Base-by-base conservation (phyloP, 2,797 vertebrate genomes). In the Lagorchestes hirsutus region DNA sequence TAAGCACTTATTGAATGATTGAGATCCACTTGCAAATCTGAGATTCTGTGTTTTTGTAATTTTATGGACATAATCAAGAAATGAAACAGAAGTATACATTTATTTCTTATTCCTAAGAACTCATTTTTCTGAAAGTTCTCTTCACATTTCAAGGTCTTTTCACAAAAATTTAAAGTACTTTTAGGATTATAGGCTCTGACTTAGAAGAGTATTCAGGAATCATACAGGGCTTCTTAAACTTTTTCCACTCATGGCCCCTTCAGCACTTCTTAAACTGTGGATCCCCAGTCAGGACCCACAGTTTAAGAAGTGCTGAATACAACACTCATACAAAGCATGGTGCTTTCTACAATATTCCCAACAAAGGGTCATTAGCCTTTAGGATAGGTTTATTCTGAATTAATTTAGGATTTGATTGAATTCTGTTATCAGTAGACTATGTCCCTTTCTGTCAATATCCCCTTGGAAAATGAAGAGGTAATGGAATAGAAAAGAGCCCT, bases 391-490 rank as follows among this genome's bases (percentile, higher is more conserved):
- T 82, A 46, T 22, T 46, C 74, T 82, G 74, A 46, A 27, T 82
- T 82, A 34, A 52, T 91, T 34, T 29, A 91, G 5, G 4, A 54
- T 40, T 91, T 29, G 28, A 59, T 34, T 54, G 57, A 50, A 92
- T 91, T 28, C 5, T 46, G 4, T 90, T 93, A 34, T 92, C 58
- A 92, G 55, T 57, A 92, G 59, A 94, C 67, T 1, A 57, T 96
- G 13, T 40, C 14, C 6, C 90, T 96, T 9, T 90, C 18, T 92
- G 94, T 87, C 62, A 90, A 24, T 94, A 11, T 67, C 5, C 91
- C 40, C 8, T 4, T 87, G 46, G 57, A 27, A 90, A 91, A 90
- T 82, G 9, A 95, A 57, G 8, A 5, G 4, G 56, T 74, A 96
- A 22, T 82, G 40, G 29, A 57, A 40, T 54, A 1, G n/a, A 54